Conservation (phyloP, 2,888 invertebrate species). For the Aphodius granarius region DNA sequence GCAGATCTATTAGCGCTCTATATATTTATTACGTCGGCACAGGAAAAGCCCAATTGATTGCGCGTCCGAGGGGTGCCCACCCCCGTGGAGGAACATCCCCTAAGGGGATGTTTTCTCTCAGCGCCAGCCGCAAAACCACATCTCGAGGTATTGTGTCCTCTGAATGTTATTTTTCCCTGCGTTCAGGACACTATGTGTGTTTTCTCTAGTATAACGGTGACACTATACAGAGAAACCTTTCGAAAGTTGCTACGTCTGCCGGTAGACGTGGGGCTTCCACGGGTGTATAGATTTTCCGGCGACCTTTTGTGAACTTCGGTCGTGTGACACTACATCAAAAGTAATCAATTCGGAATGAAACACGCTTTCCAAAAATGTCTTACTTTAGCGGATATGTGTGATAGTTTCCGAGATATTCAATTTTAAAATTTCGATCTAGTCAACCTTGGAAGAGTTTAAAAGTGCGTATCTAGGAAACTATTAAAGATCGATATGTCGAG, state of each 20-base stretch:
- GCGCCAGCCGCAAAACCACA: slow-evolving; percentile 1
- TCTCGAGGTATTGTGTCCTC: neutral
- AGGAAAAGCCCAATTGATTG: neutral
- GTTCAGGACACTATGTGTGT: neutral
- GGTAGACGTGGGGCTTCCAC: neutral
- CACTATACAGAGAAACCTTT: neutral
- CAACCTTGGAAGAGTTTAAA: no score
- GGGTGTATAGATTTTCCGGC: neutral
- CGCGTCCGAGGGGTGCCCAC: neutral
- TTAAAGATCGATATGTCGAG: no score
- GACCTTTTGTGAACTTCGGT: neutral
- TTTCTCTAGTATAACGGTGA: neutral
- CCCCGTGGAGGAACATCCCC: neutral
- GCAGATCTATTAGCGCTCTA: slow-evolving; percentile 11
- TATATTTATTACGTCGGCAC: neutral
- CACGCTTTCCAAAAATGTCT: no score
- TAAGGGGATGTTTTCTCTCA: neutral
- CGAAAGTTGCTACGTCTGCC: neutral
- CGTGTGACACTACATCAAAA: neutral
- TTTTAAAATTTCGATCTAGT: no score
- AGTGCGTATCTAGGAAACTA: no score
- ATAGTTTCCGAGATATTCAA: no score
- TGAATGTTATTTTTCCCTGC: neutral
- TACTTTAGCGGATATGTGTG: no score
- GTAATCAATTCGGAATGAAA: neutral